Evolutionary conservation across 2,888 invertebrate species (phyloP).

Genomic region (Hydrotaea diabolus): DNA sequence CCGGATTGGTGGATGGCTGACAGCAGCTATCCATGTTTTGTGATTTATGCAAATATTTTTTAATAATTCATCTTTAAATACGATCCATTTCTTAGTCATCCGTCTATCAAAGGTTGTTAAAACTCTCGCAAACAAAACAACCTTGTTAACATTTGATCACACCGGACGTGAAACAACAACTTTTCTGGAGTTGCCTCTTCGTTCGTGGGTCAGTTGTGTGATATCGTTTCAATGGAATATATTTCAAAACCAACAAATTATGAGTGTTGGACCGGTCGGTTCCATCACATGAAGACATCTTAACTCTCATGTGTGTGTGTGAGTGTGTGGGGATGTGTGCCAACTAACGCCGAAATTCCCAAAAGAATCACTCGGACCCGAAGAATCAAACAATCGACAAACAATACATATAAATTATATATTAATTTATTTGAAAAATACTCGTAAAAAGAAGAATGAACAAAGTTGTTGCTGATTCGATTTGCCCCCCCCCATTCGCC

Average conservation of each 20-base stretch:
- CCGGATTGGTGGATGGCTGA: no score
- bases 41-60: neutral
- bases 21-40: no score
- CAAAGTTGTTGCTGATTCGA: conserved; percentile 28
- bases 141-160: neutral
- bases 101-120: neutral
- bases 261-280: no score
- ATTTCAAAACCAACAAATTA: no score
- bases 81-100: neutral
- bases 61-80: neutral
- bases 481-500: neutral
- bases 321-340: neutral
- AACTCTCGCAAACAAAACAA: neutral
- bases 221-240: neutral
- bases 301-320: neutral
- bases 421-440: conserved; percentile 35
- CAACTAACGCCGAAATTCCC: neutral
- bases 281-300: neutral
- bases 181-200: neutral
- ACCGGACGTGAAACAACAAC: neutral
- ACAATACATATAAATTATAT: conserved; percentile 24
- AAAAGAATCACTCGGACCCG: conserved; percentile 3
- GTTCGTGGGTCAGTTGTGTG: neutral
- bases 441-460: neutral
- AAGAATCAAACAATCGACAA: neutral